These are phyloP conservation scores for Morinoia aosen DNA, from an alignment of 2,888 invertebrate species.

Conservation along the genomic window DNA sequence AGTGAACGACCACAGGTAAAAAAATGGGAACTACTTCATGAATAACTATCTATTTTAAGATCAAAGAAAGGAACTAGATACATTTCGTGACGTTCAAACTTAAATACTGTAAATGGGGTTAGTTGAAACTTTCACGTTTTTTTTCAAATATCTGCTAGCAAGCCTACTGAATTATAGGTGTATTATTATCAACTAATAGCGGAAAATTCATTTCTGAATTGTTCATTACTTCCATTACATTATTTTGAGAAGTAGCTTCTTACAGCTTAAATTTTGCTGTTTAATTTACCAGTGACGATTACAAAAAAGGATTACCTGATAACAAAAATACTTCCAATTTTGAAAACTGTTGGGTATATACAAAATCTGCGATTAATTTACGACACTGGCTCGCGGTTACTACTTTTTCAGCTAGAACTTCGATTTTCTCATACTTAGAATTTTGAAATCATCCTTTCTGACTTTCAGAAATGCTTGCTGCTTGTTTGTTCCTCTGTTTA, in stretches of 20 bases:
- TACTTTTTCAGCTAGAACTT: background rate
- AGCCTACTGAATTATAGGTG: background rate
- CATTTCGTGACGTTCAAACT: background rate
- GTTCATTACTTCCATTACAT: no score
- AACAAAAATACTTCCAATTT: background rate
- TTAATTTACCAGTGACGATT: background rate
- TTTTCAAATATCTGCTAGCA: background rate
- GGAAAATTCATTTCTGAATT: no score
- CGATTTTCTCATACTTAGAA: background rate
- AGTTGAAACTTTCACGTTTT: background rate
- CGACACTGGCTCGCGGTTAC: background rate
- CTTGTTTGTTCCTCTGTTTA: background rate
- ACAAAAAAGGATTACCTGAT: background rate
- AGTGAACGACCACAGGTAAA: background rate
- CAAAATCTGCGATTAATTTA: background rate
- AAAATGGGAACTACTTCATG: background rate
- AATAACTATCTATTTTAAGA: background rate
- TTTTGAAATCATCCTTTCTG: background rate
- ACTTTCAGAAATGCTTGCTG: background rate
- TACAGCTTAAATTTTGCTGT: background rate
- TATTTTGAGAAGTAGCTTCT: no score
- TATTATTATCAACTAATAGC: background rate
- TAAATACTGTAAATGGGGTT: background rate
- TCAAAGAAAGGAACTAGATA: background rate
- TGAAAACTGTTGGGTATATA: background rate